Conservation (phyloP, 2,888 invertebrate genomes). For the Caprella mutica region DNA sequence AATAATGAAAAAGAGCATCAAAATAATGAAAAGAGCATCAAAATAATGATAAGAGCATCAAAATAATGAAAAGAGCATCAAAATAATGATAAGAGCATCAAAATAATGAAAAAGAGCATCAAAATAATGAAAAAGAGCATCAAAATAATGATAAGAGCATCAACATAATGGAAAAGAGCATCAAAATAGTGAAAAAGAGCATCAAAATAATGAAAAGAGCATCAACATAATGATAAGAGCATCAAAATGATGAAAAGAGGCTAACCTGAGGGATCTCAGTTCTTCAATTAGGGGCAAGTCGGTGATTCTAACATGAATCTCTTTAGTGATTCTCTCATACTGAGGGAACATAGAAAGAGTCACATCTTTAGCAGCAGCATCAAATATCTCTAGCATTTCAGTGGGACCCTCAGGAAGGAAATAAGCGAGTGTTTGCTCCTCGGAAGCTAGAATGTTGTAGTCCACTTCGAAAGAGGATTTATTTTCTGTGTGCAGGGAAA, state of each 20-base stretch:
- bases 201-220: no score
- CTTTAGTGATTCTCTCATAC: conserved; percentile 83
- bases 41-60: no score
- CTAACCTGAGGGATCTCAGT: conserved; percentile 63
- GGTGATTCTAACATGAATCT: conserved; percentile 89
- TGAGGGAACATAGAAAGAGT: conserved; percentile 89
- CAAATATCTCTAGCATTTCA: conserved; percentile 92
- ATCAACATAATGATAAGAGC: background rate
- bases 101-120: no score
- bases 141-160: no score
- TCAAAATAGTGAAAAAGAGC: no score
- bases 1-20: no score
- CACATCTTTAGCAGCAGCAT: conserved; percentile 82
- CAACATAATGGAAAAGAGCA: no score
- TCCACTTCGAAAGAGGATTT: conserved; percentile 78
- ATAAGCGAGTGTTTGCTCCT: conserved; percentile 87
- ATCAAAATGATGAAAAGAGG: background rate
- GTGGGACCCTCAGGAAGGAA: conserved; percentile 95
- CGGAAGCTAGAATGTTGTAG: conserved; percentile 76
- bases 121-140: no score
- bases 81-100: no score
- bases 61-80: no score
- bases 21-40: no score
- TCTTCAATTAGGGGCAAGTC: conserved; percentile 94
- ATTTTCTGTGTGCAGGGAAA: conserved; percentile 43